phyloP scores from a whole-genome alignment of 2,113 vertebrate species.

The Heteronetta atricapilla region DNA sequence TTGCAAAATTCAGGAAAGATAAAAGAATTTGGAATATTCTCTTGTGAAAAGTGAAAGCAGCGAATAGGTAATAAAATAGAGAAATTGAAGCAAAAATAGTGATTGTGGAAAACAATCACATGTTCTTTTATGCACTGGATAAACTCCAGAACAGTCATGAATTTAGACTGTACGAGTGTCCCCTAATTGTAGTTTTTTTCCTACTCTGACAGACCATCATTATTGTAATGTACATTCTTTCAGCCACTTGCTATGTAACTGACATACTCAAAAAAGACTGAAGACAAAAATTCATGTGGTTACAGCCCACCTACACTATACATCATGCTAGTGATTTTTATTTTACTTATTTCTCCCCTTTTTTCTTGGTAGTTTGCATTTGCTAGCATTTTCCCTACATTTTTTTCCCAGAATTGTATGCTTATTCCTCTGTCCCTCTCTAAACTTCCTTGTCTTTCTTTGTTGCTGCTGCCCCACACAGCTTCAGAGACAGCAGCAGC shows the following conservation, averaged over 20 bases:
- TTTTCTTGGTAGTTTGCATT: background rate
- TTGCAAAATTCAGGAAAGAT: background rate
- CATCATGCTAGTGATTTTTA: background rate
- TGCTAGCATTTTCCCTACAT: background rate
- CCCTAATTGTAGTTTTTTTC: slow-evolving; percentile 1
- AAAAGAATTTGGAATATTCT: slow-evolving; percentile 3
- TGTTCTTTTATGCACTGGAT: background rate
- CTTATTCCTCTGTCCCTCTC: background rate
- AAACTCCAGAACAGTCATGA: background rate
- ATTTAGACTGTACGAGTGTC: background rate
- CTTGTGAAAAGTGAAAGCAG: background rate
- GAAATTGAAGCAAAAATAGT: background rate
- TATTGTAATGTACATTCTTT: background rate
- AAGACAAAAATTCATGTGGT: background rate
- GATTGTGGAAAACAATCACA: background rate
- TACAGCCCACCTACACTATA: background rate
- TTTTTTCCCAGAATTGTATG: background rate
- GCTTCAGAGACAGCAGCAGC: background rate
- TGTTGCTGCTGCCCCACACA: background rate
- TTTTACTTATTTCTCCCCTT: background rate
- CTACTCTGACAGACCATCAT: background rate
- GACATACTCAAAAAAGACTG: background rate
- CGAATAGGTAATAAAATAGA: background rate
- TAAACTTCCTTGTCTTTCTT: background rate
- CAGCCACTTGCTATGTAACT: background rate